Conservation (phyloP, 2,888 invertebrate genomes). For the Tipula confusa region DNA sequence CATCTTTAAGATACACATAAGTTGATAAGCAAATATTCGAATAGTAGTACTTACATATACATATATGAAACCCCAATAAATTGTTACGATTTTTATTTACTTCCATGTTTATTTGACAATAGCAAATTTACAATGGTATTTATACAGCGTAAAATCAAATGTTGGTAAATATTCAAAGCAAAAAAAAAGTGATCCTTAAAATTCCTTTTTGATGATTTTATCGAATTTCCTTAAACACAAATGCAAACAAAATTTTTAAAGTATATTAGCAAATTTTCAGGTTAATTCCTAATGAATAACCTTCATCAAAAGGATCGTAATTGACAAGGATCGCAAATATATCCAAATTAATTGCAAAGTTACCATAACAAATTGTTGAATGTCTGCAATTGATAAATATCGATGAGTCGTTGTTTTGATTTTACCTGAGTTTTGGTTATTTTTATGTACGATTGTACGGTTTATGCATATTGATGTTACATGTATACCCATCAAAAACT, state of each 20-base stretch:
- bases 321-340: not conserved
- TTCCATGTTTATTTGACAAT: not conserved
- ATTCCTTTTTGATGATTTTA: not conserved
- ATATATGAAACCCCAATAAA: not conserved
- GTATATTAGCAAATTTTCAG: not conserved
- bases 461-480: no score
- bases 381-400: not conserved
- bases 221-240: not conserved
- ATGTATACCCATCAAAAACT: no score
- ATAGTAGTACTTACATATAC: not conserved
- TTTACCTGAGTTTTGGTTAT: not conserved
- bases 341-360: not conserved
- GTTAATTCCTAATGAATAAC: not conserved
- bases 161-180: not conserved
- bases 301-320: not conserved
- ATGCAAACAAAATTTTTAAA: not conserved
- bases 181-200: not conserved
- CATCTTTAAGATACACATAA: not conserved
- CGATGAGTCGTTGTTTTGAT: not conserved
- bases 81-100: not conserved
- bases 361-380: not conserved
- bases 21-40: not conserved
- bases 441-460: not conserved
- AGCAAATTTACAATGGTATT: not conserved
- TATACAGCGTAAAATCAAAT: not conserved